A percentile compares a stretch with the other conserved stretches of the same genome.
phyloP scores from a whole-genome alignment of 92 coral and sea anemone species.

The Umimayanthus chanpuru region DNA sequence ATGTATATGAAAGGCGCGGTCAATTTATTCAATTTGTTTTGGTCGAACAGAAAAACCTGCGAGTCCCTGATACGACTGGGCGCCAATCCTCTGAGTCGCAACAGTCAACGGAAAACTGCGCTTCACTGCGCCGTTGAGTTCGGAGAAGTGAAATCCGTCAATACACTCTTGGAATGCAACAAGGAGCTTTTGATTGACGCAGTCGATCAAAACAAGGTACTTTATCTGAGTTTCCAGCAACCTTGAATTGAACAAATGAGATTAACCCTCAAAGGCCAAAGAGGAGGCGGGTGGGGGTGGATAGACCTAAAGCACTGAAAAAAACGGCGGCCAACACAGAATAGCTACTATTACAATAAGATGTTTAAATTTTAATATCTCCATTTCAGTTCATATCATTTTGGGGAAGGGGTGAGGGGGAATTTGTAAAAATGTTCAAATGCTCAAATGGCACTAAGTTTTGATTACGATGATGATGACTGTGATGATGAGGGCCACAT shows the following conservation, averaged over 20 bases:
- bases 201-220: constrained; percentile 25
- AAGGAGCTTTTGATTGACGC: constrained; percentile 25
- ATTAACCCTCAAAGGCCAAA: background rate
- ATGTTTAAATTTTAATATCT: too few species aligned
- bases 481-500: too few species aligned
- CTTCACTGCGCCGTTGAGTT: constrained; percentile 70
- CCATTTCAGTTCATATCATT: too few species aligned
- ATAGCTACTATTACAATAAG: too few species aligned
- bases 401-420: too few species aligned
- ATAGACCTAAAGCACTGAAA: too few species aligned
- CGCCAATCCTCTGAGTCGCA: constrained; percentile 52
- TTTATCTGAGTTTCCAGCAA: background rate
- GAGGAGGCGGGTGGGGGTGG: background rate
- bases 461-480: too few species aligned
- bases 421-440: too few species aligned
- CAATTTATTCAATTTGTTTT: background rate
- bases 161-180: constrained; percentile 45
- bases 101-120: constrained; percentile 57
- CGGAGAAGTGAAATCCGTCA: constrained; percentile 62
- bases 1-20: background rate
- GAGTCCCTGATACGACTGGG: constrained; percentile 49
- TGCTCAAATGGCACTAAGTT: too few species aligned
- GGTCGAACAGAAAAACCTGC: constrained; percentile 63
- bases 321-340: too few species aligned
- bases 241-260: background rate